Conservation (phyloP, 2,888 invertebrate species). For the Aleiodes testaceus region DNA sequence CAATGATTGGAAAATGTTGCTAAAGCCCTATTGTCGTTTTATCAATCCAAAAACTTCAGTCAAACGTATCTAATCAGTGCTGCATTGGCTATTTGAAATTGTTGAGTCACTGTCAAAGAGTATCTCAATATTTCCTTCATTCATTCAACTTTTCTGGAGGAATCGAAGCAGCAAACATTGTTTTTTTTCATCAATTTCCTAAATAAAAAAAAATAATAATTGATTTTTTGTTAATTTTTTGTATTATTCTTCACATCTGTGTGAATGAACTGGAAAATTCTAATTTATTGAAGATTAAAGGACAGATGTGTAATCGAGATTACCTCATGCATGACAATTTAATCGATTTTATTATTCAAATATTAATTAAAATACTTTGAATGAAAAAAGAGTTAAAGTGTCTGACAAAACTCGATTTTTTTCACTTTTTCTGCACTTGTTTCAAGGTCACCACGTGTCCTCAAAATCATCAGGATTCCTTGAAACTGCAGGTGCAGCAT, state of each 20-base stretch:
- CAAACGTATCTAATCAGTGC: constrained; percentile 22
- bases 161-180: too few relatives aligned
- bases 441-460: constrained; percentile 54
- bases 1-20: too few relatives aligned
- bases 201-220: too few relatives aligned
- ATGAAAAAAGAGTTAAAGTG: not conserved
- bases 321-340: constrained; percentile 32
- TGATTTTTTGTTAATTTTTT: too few relatives aligned
- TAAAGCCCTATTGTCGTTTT: not conserved
- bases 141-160: not conserved
- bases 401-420: not conserved
- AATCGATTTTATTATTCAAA: constrained; percentile 12
- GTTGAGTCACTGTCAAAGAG: constrained; percentile 5
- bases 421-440: too few relatives aligned
- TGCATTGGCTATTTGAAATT: constrained; percentile 15
- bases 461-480: constrained; percentile 51
- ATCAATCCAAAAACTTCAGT: constrained; percentile 16
- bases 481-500: constrained; percentile 65
- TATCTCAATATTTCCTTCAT: not conserved
- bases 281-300: constrained; percentile 23
- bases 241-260: not conserved
- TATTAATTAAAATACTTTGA: not conserved
- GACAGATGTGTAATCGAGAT: constrained; percentile 23
- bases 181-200: too few relatives aligned
- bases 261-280: constrained; percentile 6